Evolutionary conservation across 1,140 invertebrate species (phyloP), one percentile per base, ranked within the genome.

Genomic region (Doryteuthis pealeii): DNA sequence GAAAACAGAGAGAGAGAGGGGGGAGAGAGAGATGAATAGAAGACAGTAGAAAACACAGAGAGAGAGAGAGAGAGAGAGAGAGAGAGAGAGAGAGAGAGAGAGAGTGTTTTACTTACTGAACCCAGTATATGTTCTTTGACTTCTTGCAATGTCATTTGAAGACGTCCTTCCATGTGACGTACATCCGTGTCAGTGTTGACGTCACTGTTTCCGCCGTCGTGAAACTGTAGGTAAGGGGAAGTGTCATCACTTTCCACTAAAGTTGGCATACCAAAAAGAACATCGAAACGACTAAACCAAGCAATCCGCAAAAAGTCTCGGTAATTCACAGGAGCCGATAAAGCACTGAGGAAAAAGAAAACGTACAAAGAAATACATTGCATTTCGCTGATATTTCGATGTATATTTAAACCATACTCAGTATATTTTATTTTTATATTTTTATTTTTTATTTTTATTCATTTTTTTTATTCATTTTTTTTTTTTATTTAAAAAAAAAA

Each of bases 121-220:
- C 83, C 81, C 14, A 87, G 73, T 12, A 84, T 74, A 10, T 80
- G 76, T 77, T 87, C 85, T 70, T 87, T 87, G 69, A 88, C 78
- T 72, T 87, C 80, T 69, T 86, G 85, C 4, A 85, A 69, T 22
- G 85, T 79, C 86, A 88, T 86, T 72, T 85, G 83, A 30, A 85
- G 79, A 45, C 84, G 78, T 3, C 83, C 83, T 74, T 87, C 86
- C 72, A 87, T 78, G 66, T 86, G 83, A 43, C 81, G 81, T 8
- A 87, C 76, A 75, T 86, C 85, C n/a, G 80, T 81, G 72, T 87
- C 85, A 62, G 85, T 87, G 75, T 85, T 83, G 70, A 82, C 82
- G 40, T 88, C 87, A 75, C 81, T 86, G 4, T 78, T 77, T 35
- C 74, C 74, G 40, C 84, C 84, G 66, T 86, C 83, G 14, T 83